Percentiles rank a stretch among this genome's conserved stretches.
These are phyloP conservation scores for Ammospiza caudacuta DNA, from an alignment of 2,113 vertebrate species.

Conservation along the genomic window DNA sequence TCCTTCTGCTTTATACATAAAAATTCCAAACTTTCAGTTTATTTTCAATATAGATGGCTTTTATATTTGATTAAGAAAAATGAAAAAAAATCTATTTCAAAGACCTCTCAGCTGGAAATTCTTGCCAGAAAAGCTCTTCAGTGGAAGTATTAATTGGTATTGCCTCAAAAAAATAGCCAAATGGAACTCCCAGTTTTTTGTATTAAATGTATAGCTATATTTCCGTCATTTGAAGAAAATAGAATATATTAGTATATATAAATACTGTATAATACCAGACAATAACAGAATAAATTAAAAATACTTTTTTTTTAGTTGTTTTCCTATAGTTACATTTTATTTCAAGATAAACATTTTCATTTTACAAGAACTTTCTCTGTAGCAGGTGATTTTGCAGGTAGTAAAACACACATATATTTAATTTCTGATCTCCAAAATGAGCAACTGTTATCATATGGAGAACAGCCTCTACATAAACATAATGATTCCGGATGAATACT, in stretches of 20 bases:
- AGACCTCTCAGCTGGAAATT: not conserved
- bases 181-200: not conserved
- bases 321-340: not conserved
- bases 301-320: not conserved
- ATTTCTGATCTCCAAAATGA: not conserved
- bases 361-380: not conserved
- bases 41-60: not conserved
- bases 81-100: not conserved
- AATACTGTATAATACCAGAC: not conserved
- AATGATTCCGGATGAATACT: not conserved
- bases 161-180: not conserved
- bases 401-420: not conserved
- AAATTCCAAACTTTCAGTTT: not conserved
- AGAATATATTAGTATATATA: not conserved
- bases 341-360: not conserved
- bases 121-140: not conserved
- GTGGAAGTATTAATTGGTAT: not conserved
- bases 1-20: not conserved
- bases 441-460: not conserved
- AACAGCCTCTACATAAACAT: not conserved
- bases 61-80: not conserved
- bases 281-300: not conserved
- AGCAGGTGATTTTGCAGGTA: not conserved
- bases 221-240: not conserved
- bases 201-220: not conserved